Evolutionary conservation across 1,140 invertebrate genomes (phyloP).

Genomic region (Sipha flava): DNA sequence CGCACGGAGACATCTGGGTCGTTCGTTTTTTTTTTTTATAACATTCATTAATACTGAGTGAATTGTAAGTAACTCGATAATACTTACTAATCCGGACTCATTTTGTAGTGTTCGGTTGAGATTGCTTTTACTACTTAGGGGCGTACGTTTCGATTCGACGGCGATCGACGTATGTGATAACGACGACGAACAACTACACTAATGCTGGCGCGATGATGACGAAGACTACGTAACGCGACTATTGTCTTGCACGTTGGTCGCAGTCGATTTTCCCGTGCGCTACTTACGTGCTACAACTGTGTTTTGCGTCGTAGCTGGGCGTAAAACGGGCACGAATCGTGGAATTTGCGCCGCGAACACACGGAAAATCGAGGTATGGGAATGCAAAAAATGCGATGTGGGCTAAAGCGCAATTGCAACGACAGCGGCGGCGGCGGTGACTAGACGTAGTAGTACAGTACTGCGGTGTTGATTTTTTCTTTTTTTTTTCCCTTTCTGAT

Average conservation of each 20-base stretch:
- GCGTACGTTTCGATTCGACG: not conserved
- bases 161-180: not conserved
- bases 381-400: not conserved
- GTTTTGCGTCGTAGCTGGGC: not conserved
- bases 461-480: not conserved
- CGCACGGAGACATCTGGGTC: no score
- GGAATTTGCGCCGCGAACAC: not conserved
- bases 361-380: not conserved
- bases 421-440: not conserved
- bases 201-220: no score
- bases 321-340: not conserved
- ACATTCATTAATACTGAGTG: no score
- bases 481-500: not conserved
- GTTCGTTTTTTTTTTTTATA: no score
- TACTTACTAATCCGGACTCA: slow-evolving; percentile 29
- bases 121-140: not conserved
- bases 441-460: not conserved
- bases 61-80: no score
- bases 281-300: not conserved
- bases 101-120: not conserved
- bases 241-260: no score
- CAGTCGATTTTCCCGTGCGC: no score
- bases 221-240: no score
- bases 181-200: no score
- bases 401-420: not conserved